These are phyloP conservation scores for Trisateles emortualis DNA, from an alignment of 2,888 invertebrate genomes.

Conservation along the genomic window DNA sequence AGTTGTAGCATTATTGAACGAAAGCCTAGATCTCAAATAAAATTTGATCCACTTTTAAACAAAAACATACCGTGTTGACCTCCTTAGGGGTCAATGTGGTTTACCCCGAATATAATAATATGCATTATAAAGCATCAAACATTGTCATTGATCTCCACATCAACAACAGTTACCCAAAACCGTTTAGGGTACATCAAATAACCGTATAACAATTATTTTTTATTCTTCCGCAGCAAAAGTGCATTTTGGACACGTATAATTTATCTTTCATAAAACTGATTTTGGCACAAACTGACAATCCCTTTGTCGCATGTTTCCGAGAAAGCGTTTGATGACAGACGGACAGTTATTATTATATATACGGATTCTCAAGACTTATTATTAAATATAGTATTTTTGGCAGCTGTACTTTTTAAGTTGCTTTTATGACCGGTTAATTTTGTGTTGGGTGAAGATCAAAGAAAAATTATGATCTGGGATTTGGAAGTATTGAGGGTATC, in stretches of 20 bases:
- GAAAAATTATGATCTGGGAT: constrained; percentile 8
- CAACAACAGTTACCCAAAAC: constrained; percentile 38
- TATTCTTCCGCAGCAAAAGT: constrained; percentile 30
- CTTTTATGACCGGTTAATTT: constrained; percentile 18
- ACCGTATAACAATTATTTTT: constrained; percentile 36
- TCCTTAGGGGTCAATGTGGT: constrained; percentile 4
- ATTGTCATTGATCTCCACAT: constrained; percentile 4
- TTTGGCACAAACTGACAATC: constrained; percentile 50
- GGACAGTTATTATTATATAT: constrained; percentile 40
- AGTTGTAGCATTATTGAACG: too few relatives aligned
- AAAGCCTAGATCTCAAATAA: background rate
- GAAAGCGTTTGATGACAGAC: constrained; percentile 48
- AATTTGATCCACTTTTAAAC: background rate
- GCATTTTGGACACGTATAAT: constrained; percentile 41
- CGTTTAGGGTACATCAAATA: constrained; percentile 32
- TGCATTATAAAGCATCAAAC: constrained; percentile 6
- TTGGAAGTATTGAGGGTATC: constrained; percentile 9
- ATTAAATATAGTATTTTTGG: constrained; percentile 42
- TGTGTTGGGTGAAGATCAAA: constrained; percentile 19
- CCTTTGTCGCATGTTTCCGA: constrained; percentile 45
- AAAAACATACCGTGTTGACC: constrained; percentile 1
- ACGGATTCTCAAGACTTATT: constrained; percentile 27
- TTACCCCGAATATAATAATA: background rate
- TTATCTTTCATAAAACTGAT: constrained; percentile 48
- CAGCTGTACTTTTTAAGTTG: constrained; percentile 17